Base-by-base conservation (phyloP, 2,113 vertebrate species). In the Sinocyclocheilus rhinocerous region DNA sequence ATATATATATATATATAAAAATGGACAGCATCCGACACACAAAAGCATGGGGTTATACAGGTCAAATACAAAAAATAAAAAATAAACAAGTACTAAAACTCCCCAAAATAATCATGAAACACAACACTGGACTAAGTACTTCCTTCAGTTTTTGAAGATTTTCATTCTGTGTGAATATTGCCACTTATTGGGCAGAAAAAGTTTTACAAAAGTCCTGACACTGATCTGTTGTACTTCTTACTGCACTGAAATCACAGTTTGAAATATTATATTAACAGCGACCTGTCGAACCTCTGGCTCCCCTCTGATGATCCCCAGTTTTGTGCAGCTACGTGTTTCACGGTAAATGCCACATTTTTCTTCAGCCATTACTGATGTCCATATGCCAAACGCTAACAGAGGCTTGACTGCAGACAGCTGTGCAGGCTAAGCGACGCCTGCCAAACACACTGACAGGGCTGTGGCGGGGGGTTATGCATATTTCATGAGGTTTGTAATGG, bases 401-500 rank as follows among this genome's bases (percentile, higher is more conserved):
- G 50, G 39, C 67, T 22, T 36, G 76, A 42, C 76, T 73, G 52
- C 67, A 70, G 50, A 61, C 75, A 86, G 81, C 87, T 82, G 83
- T 85, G 78, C n/a, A 8, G 59, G 73, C 42, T 81, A 79, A 76
- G 61, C 24, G 73, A 81, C n/a, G 67, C 13, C 75, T 67, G 85
- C 69, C 73, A 83, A 86, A 59, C n/a, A 61, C 29, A 4, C 4
- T 84, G 59, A 78, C 79, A 85, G 65, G 45, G 24, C 42, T 75
- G 36, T 13, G 24, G 22, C 9, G 4, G 72, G 65, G 24, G 10
- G 36, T 48, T 67, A 86, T 89, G 85, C 81, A 89, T 89, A 76
- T 89, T 86, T 86, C 88, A 89, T 86, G 85, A 86, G 81, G 65
- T 84, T 84, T 84, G 82, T 81, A 76, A 89, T 84, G 70, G 57